Percentiles rank a stretch among this genome's conserved stretches.
phyloP scores from a whole-genome alignment of 2,113 vertebrate genomes.

The Atrichornis clamosus region DNA sequence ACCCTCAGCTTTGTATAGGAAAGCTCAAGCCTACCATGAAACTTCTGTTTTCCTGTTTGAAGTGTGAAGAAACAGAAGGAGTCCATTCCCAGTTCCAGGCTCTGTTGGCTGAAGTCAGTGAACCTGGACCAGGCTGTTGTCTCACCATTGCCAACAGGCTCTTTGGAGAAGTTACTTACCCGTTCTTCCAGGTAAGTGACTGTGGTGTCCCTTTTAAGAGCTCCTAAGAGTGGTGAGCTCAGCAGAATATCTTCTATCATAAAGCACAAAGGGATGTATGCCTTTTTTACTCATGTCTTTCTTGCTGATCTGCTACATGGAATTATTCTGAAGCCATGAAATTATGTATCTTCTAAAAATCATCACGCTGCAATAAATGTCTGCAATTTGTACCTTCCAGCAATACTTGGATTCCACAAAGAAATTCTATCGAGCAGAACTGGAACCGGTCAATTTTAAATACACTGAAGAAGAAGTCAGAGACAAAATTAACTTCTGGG shows the following conservation, averaged over 20 bases:
- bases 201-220: background rate
- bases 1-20: background rate
- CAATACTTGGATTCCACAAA: slow-evolving; percentile 71
- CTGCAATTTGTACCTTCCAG: slow-evolving; percentile 37
- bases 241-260: background rate
- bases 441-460: slow-evolving; percentile 67
- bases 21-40: background rate
- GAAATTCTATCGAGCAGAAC: slow-evolving; percentile 64
- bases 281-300: background rate
- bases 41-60: background rate
- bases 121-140: slow-evolving; percentile 14
- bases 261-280: background rate
- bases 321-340: background rate
- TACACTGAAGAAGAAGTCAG: slow-evolving; percentile 65
- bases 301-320: background rate
- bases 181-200: slow-evolving; percentile 44
- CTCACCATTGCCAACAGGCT: slow-evolving; percentile 69
- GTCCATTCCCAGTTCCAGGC: slow-evolving; percentile 60
- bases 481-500: slow-evolving; percentile 71
- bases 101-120: slow-evolving; percentile 52
- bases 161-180: slow-evolving; percentile 50
- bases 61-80: slow-evolving; percentile 52
- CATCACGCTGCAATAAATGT: background rate
- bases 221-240: background rate
- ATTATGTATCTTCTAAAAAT: background rate